A percentile compares a stretch with the other conserved stretches of the same genome.
Evolutionary conservation across 2,113 vertebrate species (phyloP).

Genomic region (Chamaetylas fuelleborni): DNA sequence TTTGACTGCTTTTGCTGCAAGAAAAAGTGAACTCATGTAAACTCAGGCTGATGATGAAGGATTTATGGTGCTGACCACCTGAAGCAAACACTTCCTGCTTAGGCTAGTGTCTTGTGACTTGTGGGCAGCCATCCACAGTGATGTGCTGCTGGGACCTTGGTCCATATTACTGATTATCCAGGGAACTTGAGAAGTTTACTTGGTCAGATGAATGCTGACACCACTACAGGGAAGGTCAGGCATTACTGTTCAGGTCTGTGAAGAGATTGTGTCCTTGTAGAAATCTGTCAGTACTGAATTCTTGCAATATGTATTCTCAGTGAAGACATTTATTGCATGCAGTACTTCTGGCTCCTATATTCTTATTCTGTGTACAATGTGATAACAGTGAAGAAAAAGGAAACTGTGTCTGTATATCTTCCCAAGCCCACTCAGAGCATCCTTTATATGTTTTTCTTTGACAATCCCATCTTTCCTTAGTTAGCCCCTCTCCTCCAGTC

Average conservation of each 20-base stretch:
- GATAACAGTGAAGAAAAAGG: neutral
- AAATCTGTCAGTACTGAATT: neutral
- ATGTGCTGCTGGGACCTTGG: neutral
- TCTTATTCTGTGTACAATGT: neutral
- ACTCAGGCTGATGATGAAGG: neutral
- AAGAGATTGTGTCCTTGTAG: neutral
- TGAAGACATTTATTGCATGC: neutral
- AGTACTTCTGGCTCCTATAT: neutral
- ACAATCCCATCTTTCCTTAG: neutral
- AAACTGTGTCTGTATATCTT: neutral
- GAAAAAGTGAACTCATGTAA: neutral
- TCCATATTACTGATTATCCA: neutral
- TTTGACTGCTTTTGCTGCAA: neutral
- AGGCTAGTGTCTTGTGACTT: neutral
- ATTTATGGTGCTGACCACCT: neutral
- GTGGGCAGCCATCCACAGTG: neutral
- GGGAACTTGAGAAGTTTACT: neutral
- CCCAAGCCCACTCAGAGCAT: neutral
- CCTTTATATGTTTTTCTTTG: neutral
- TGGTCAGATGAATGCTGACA: neutral
- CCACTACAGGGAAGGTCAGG: neutral
- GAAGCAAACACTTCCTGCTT: neutral
- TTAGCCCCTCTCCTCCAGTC: neutral
- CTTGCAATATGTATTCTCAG: neutral
- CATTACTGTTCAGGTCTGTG: neutral